A percentile compares a stretch with the other conserved stretches of the same genome.
Conservation (phyloP, 2,888 invertebrate genomes). For the Cynaeus angustus region DNA sequence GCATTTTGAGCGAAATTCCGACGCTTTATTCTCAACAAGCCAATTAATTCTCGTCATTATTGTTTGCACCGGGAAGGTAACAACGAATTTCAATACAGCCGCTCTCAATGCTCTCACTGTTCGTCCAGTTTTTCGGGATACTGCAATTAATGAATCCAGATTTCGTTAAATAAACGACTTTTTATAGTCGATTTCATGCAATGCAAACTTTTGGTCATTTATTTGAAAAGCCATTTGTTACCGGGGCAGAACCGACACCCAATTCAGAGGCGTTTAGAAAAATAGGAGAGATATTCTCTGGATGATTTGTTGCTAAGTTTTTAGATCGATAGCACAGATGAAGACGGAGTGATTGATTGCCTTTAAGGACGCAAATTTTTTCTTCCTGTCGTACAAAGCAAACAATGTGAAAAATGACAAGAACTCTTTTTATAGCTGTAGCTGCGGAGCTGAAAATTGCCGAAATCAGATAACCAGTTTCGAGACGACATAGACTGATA, state of each 20-base stretch:
- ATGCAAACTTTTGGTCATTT: constrained; percentile 34
- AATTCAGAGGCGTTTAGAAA: constrained; percentile 42
- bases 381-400: neutral
- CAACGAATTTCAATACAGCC: no score
- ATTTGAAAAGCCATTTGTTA: constrained; percentile 41
- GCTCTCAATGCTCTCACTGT: no score
- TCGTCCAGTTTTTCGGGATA: no score
- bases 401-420: no score
- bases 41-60: constrained; percentile 18
- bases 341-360: constrained; percentile 44
- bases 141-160: neutral
- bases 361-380: neutral
- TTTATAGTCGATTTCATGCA: constrained; percentile 13
- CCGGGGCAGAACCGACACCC: constrained; percentile 21
- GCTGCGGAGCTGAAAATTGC: no score
- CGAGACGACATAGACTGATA: no score
- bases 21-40: constrained; percentile 23
- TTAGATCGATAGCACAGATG: constrained; percentile 39
- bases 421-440: no score
- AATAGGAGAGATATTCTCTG: constrained; percentile 27
- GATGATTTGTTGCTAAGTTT: constrained; percentile 38
- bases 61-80: no score
- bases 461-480: no score
- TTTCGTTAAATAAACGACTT: constrained; percentile 7
- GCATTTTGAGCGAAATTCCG: constrained; percentile 22